These are phyloP conservation scores for Nannoperca obscura DNA, from an alignment of 2,797 vertebrate species.

Conservation along the genomic window DNA sequence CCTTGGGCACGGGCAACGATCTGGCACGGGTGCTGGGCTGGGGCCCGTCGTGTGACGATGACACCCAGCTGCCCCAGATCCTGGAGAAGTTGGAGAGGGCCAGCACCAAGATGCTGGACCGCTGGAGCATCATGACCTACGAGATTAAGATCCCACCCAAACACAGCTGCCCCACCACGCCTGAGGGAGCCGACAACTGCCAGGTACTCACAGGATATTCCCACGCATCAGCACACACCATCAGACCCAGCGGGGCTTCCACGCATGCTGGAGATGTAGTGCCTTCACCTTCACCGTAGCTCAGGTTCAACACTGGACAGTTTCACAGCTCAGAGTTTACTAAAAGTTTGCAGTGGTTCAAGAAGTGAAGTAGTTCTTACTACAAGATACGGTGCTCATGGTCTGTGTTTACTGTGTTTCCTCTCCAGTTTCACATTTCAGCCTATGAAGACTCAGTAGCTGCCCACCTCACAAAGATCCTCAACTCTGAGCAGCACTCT, in stretches of 20 bases:
- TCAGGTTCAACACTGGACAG: slow-evolving; percentile 8
- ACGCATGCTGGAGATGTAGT: slow-evolving; percentile 19
- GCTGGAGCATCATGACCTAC: slow-evolving; percentile 99
- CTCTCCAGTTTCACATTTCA: slow-evolving; percentile 90
- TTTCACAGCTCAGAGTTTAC: not conserved
- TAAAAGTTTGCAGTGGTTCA: not conserved
- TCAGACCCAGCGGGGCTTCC: slow-evolving; percentile 35
- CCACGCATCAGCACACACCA: slow-evolving; percentile 39
- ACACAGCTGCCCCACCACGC: slow-evolving; percentile 90
- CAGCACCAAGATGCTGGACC: slow-evolving; percentile 99
- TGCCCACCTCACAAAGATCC: slow-evolving; percentile 96
- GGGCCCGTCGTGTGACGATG: slow-evolving; percentile 97
- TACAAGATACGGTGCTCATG: not conserved
- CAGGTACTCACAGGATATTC: slow-evolving; percentile 85
- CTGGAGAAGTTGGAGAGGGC: slow-evolving; percentile 97
- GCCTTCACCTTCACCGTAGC: slow-evolving; percentile 12
- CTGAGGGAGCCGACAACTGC: slow-evolving; percentile 91
- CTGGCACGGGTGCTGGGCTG: slow-evolving; percentile 97
- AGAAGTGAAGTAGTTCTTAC: not conserved
- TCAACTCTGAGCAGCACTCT: slow-evolving; percentile 96
- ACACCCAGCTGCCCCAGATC: slow-evolving; percentile 97
- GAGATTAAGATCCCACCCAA: slow-evolving; percentile 97
- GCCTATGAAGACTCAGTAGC: slow-evolving; percentile 96
- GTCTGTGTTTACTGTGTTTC: not conserved
- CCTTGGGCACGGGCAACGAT: slow-evolving; percentile 97